Conservation (phyloP, 2,888 invertebrate species). For the Apodemia duryi region DNA sequence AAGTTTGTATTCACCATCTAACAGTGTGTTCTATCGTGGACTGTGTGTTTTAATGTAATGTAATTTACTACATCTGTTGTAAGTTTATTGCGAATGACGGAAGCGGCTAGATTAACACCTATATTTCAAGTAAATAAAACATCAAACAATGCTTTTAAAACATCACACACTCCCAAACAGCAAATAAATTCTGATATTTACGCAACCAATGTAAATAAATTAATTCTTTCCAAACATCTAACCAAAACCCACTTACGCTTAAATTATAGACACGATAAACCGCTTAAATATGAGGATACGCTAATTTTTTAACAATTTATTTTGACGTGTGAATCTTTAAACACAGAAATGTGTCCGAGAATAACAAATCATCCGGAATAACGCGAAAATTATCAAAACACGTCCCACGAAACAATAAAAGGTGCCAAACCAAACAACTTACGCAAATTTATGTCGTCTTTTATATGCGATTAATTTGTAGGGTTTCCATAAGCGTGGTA, state of each 20-base stretch:
- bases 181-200: conserved; percentile 9
- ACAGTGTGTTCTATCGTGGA: too few species aligned
- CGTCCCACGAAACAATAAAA: conserved; percentile 14
- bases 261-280: conserved; percentile 12
- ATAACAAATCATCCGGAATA: conserved; percentile 8
- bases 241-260: neutral
- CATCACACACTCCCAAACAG: neutral
- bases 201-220: conserved; percentile 7
- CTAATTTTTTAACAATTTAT: conserved; percentile 15
- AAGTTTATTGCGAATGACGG: neutral
- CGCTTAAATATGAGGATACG: conserved; percentile 11
- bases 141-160: conserved; percentile 1
- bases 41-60: neutral
- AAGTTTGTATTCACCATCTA: too few species aligned
- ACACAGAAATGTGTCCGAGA: conserved; percentile 12
- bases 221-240: conserved; percentile 7
- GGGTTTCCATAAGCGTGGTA: neutral
- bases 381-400: conserved; percentile 16
- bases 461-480: conserved; percentile 14
- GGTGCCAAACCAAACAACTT: conserved; percentile 15
- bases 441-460: conserved; percentile 15
- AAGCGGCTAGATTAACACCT: conserved; percentile 4
- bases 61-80: neutral
- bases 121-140: neutral
- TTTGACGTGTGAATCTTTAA: conserved; percentile 2